Evolutionary conservation across 2,888 invertebrate species (phyloP), one percentile per base, ranked within the genome.

Genomic region (Syrphus vitripennis): DNA sequence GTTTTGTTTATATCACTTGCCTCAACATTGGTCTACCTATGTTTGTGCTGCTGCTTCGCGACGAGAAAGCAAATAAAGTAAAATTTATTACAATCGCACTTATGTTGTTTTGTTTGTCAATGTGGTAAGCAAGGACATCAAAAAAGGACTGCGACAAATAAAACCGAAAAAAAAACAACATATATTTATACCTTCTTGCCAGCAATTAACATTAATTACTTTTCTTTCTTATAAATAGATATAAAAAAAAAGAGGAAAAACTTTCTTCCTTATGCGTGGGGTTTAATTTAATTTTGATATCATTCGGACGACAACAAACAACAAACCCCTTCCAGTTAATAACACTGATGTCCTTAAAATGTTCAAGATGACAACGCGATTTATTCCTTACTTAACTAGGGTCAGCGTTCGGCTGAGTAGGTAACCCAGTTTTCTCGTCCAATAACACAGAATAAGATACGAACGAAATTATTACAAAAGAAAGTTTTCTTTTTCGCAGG

Each of bases 41-140:
- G 10, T 14, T 12, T 19, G 3, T 45, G 24, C 31, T 31, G 9
- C 31, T 50, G 16, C 59, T 45, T 37, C 71, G 40, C 65, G 37
- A 63, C 57, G 9, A 70, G 40, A 67, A 76, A 61, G 70, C 74
- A 75, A 59, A 24, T 72, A 63, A 69, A 81, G 72, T 72, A 67
- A 81, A 84, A 84, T 76, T 84, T 81, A 81, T 81, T 76, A 59
- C 67, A 77, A 76, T 84, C 81, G 81, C 76, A 84, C 65, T 81
- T 76, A 61, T 67, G 59, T 72, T 77, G 67, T 80, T 80, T 63
- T 70, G 42, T 71, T 84, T 71, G 50, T 65, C 57, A 9, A 3
- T 26, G 69, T 24, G 40, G 42, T 19, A 29, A 53, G 65, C 55
- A 48, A 48, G 34, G 31, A 65, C 48, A 45, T 65, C 63, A 21